Evolutionary conservation across 2,888 invertebrate species (phyloP).

Genomic region (Spialia ferax): DNA sequence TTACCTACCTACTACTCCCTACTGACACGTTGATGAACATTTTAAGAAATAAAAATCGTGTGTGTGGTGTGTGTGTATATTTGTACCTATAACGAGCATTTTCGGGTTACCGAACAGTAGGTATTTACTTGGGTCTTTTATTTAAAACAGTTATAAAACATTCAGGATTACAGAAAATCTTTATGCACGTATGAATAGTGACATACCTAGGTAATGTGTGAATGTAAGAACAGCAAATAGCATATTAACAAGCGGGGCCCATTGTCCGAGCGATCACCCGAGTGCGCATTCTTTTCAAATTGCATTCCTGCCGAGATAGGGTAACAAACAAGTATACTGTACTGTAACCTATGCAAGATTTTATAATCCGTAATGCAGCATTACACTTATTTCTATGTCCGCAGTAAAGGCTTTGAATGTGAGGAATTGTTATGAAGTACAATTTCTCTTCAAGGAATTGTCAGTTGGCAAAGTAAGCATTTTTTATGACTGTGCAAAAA

Average conservation of each 20-base stretch:
- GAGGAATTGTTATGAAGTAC: too few species aligned
- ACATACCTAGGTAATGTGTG: constrained; percentile 29
- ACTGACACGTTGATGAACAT: too few species aligned
- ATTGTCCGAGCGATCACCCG: constrained; percentile 49
- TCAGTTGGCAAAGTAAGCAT: neutral
- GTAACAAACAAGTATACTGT: constrained; percentile 49
- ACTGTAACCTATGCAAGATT: constrained; percentile 57
- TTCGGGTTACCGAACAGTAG: too few species aligned
- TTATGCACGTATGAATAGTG: constrained; percentile 12
- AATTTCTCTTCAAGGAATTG: neutral
- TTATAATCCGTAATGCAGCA: constrained; percentile 46
- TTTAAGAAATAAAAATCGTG: too few species aligned
- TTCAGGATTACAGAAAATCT: neutral
- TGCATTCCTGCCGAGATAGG: constrained; percentile 56
- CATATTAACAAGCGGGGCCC: constrained; percentile 50
- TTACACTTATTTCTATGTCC: too few species aligned
- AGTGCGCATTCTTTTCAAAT: constrained; percentile 60
- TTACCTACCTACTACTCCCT: too few species aligned
- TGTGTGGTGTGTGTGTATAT: too few species aligned
- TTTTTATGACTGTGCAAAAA: neutral
- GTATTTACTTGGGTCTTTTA: too few species aligned
- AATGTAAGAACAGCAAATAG: constrained; percentile 34
- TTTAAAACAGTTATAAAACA: neutral
- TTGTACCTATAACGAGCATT: too few species aligned
- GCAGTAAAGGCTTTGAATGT: too few species aligned